Evolutionary conservation across 2,797 vertebrate genomes (phyloP).

Genomic region (Dermochelys coriacea): DNA sequence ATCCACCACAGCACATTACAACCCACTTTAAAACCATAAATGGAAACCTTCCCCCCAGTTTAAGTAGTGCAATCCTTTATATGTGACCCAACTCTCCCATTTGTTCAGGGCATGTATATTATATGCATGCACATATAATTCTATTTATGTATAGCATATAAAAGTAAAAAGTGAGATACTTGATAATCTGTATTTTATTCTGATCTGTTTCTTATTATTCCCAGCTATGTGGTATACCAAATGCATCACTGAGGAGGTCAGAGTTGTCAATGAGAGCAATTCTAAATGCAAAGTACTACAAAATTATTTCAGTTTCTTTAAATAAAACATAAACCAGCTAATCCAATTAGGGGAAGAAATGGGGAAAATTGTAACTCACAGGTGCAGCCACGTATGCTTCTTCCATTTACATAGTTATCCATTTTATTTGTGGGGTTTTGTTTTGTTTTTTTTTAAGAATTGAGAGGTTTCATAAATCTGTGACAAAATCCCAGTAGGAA

Average conservation of each 20-base stretch:
- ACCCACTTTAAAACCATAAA: background rate
- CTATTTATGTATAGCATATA: background rate
- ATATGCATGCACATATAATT: background rate
- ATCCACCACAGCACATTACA: background rate
- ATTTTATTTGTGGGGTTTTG: background rate
- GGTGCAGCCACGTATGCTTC: background rate
- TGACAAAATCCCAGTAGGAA: background rate
- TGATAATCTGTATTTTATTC: background rate
- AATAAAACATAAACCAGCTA: background rate
- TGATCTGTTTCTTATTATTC: background rate
- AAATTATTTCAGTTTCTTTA: background rate
- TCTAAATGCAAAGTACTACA: background rate
- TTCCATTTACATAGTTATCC: background rate
- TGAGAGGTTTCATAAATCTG: background rate
- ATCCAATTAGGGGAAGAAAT: too few relatives aligned
- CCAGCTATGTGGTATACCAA: background rate
- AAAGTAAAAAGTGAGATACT: background rate
- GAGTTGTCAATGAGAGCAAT: background rate
- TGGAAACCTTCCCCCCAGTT: background rate
- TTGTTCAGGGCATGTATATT: background rate
- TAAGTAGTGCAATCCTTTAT: background rate
- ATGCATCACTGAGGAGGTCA: background rate
- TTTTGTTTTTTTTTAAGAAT: background rate
- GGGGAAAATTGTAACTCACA: background rate
- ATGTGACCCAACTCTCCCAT: background rate